These are phyloP conservation scores for Neomicropteryx cornuta DNA, from an alignment of 1,140 invertebrate species.

Conservation along the genomic window DNA sequence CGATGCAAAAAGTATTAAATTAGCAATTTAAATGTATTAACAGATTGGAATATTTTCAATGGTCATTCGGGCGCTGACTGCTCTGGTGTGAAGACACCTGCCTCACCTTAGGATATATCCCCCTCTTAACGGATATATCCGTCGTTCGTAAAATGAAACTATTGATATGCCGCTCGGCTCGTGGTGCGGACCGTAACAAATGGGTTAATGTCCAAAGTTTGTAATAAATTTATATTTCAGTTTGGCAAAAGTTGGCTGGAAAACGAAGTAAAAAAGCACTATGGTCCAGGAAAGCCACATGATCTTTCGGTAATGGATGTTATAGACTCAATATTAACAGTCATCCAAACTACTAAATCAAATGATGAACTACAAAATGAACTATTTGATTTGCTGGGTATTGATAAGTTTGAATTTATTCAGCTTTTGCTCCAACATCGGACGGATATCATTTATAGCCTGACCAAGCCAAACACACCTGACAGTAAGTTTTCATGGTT, in stretches of 20 bases:
- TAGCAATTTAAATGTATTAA: too few species aligned
- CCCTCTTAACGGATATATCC: too few species aligned
- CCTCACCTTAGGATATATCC: too few species aligned
- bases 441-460: constrained; percentile 41
- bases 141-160: too few species aligned
- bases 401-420: constrained; percentile 79
- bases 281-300: constrained; percentile 25
- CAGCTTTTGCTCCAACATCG: constrained; percentile 65
- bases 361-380: constrained; percentile 76
- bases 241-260: constrained; percentile 45
- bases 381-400: constrained; percentile 79
- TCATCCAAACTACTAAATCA: constrained; percentile 48
- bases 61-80: too few species aligned
- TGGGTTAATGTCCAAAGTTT: constrained; percentile 21
- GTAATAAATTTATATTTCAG: constrained; percentile 31
- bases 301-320: constrained; percentile 47
- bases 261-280: constrained; percentile 43
- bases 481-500: too few species aligned
- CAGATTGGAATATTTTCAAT: too few species aligned
- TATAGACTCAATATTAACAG: constrained; percentile 43
- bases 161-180: too few species aligned
- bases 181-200: constrained; percentile 25
- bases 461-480: too few species aligned
- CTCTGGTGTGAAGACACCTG: too few species aligned
- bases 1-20: too few species aligned